Base-by-base conservation (phyloP, 2,888 invertebrate genomes). In the Ectemnius lituratus region DNA sequence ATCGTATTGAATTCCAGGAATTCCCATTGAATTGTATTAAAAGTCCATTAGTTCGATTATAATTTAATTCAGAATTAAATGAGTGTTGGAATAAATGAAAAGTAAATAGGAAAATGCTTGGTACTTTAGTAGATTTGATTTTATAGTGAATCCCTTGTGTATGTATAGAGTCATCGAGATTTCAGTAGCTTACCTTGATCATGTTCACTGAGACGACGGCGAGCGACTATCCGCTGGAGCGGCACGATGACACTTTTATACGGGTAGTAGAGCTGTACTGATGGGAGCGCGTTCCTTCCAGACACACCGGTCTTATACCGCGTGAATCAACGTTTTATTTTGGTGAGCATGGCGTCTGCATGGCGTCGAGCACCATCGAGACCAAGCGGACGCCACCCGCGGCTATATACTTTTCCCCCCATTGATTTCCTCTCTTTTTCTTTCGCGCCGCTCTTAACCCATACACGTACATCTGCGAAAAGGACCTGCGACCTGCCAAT, bases 221-320 rank as follows among this genome's bases (percentile, higher is more conserved):
- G 75, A 73, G 78, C 82, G 79, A 88, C 88, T 89, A 86, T 88
- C 79, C 74, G 67, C 68, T 20, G 70, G 73, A 64, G 74, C 79
- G 73, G 73, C 73, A 49, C 74, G 84, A 81, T 83, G 81, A 79
- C 80, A 87, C 84, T 85, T 84, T 87, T 88, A 84, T 87, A 88
- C 81, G 86, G 65, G 52, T 70, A 64, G 64, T 23, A 56, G 3
- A 20, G 16, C 18, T 23, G n/a, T 37, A 56, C 23, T 23, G 49
- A 62, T 8, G 49, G 14, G 27, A 60, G 45, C 16, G 45, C 16
- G 46, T 47, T 59, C 62, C 45, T 3, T 27, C 69, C 62, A 62
- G 71, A 76, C 66, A 75, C 81, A 86, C 87, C 84, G 86, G 84
- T 85, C 84, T 83, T 80, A 79, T 86, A 16, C 14, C 67, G 76